These are phyloP conservation scores for Arrhopalites spinosus DNA, from an alignment of 2,888 invertebrate species.

Conservation along the genomic window DNA sequence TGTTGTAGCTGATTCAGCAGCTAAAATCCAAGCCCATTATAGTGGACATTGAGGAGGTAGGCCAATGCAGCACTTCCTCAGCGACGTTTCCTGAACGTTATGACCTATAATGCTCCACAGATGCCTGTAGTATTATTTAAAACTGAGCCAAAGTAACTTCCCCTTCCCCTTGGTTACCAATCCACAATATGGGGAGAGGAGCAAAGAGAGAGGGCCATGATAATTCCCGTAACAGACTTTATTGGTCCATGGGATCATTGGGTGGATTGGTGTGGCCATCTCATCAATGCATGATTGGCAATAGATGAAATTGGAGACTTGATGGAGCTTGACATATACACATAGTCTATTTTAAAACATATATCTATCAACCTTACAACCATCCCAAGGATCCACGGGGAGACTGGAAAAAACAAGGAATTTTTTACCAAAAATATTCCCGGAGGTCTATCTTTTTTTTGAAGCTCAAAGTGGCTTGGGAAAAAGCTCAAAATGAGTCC, in stretches of 20 bases:
- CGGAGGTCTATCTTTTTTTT: not conserved
- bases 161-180: constrained; percentile 28
- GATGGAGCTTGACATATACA: constrained; percentile 40
- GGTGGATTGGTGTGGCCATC: constrained; percentile 56
- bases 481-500: not conserved
- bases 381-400: not conserved
- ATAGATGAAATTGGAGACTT: constrained; percentile 56
- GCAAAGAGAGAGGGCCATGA: constrained; percentile 18
- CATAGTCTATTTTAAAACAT: not conserved
- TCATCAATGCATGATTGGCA: constrained; percentile 57
- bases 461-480: not conserved
- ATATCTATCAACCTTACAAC: not conserved
- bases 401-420: no score
- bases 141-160: constrained; percentile 49
- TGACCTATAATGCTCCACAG: constrained; percentile 54
- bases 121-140: constrained; percentile 56
- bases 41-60: constrained; percentile 56
- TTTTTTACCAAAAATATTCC: no score
- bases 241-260: constrained; percentile 55
- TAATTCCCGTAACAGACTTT: constrained; percentile 45
- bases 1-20: constrained; percentile 56
- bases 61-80: constrained; percentile 55
- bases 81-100: constrained; percentile 51
- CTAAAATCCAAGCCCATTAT: constrained; percentile 55
- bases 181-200: constrained; percentile 1